A percentile compares a stretch with the other conserved stretches of the same genome.
phyloP scores from a whole-genome alignment of 30 jellyfish, hydroid and myxozoan genomes.

The Calvadosia cruxmelitensis region DNA sequence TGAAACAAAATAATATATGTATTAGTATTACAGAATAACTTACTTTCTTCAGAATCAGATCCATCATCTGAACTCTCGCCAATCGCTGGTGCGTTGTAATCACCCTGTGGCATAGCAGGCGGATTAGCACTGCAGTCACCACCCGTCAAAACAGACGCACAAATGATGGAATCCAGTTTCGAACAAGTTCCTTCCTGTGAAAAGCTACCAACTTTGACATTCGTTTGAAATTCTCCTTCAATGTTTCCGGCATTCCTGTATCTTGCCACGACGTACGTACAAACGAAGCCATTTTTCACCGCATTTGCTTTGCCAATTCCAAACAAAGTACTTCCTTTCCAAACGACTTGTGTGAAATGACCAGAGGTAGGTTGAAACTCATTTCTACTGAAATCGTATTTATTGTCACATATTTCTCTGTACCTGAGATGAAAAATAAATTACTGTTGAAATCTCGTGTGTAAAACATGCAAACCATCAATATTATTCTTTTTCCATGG shows the following conservation, averaged over 20 bases:
- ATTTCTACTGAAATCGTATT: conserved; percentile 41
- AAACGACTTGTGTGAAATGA: conserved; percentile 80
- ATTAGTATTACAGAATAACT: not conserved
- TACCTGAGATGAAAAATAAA: conserved; percentile 34
- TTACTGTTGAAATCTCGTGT: too few species aligned
- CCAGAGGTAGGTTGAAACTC: conserved; percentile 27
- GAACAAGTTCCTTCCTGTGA: not conserved
- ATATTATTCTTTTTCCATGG: too few species aligned
- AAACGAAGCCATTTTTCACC: conserved; percentile 26
- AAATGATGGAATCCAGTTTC: not conserved
- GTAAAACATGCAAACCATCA: too few species aligned
- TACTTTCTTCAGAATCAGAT: not conserved
- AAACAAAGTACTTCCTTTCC: conserved; percentile 50
- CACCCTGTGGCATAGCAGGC: not conserved
- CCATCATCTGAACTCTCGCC: not conserved
- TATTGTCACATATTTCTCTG: conserved; percentile 63
- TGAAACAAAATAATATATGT: too few species aligned
- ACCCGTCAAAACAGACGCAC: not conserved
- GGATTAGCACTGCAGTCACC: not conserved
- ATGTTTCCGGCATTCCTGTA: conserved; percentile 60
- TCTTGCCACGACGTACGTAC: conserved; percentile 69
- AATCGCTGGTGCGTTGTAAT: not conserved
- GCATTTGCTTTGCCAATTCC: conserved; percentile 72
- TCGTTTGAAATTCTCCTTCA: conserved; percentile 36
- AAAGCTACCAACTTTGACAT: conserved; percentile 44